Evolutionary conservation across 2,113 vertebrate genomes (phyloP).

Genomic region (Tetrao urogallus): DNA sequence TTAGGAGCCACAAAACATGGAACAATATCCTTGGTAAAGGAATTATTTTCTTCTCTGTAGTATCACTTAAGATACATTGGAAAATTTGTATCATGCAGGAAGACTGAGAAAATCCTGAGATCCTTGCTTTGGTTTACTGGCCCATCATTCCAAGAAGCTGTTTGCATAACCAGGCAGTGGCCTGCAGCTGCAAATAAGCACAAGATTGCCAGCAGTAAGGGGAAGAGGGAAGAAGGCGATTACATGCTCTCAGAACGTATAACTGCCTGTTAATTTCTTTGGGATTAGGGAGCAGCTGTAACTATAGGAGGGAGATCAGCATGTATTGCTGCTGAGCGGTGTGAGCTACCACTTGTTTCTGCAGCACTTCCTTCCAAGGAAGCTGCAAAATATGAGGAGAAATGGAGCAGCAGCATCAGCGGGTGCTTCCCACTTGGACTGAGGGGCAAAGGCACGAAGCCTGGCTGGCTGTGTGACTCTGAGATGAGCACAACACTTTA

Average conservation of each 20-base stretch:
- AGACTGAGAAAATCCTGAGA: not conserved
- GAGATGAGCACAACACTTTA: not conserved
- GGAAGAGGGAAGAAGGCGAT: not conserved
- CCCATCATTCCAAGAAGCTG: not conserved
- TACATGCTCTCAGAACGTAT: not conserved
- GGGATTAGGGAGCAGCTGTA: not conserved
- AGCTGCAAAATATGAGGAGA: not conserved
- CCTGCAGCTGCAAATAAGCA: not conserved
- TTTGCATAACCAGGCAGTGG: not conserved
- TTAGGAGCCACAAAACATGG: conserved; percentile 33
- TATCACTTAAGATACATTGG: conserved; percentile 21
- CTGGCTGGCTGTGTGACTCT: fast-evolving
- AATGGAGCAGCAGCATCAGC: not conserved
- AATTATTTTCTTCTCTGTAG: conserved; percentile 41
- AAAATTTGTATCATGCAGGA: not conserved
- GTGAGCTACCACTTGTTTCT: not conserved
- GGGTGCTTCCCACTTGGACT: fast-evolving
- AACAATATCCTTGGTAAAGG: conserved; percentile 38
- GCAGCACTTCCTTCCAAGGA: not conserved
- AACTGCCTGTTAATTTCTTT: fast-evolving
- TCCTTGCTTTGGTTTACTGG: not conserved
- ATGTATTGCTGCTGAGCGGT: not conserved
- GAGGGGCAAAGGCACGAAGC: too few relatives aligned
- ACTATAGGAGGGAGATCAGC: not conserved
- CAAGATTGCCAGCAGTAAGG: not conserved